These are phyloP conservation scores for Galleria mellonella DNA, from an alignment of 1,140 invertebrate species.

Conservation along the genomic window DNA sequence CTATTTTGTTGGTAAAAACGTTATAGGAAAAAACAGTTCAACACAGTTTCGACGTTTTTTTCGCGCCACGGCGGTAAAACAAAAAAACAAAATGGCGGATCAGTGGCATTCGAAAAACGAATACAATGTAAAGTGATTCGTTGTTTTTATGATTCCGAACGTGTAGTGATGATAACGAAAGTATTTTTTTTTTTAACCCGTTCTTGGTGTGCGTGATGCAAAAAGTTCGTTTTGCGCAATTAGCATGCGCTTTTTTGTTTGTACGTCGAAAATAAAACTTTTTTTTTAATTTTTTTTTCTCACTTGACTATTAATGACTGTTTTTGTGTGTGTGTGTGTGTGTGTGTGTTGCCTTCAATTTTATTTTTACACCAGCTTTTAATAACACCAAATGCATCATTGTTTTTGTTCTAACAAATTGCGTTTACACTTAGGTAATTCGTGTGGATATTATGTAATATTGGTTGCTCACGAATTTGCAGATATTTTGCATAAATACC, in stretches of 20 bases:
- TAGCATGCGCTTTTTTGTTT: slow-evolving; percentile 6
- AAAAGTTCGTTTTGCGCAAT: slow-evolving; percentile 16
- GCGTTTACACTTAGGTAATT: too few relatives aligned
- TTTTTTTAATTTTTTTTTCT: too few relatives aligned
- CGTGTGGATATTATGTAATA: too few relatives aligned
- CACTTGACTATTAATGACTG: too few relatives aligned
- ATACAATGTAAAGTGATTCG: slow-evolving; percentile 22
- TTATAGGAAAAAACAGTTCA: background rate
- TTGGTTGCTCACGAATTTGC: too few relatives aligned
- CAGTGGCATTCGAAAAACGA: slow-evolving; percentile 16
- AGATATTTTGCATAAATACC: too few relatives aligned
- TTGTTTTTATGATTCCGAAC: slow-evolving; percentile 28
- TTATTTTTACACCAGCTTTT: too few relatives aligned
- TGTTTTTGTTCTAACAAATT: too few relatives aligned
- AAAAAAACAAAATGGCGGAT: slow-evolving; percentile 41
- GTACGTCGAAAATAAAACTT: too few relatives aligned
- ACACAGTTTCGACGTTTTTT: slow-evolving; percentile 24
- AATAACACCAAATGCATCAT: too few relatives aligned
- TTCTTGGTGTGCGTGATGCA: slow-evolving; percentile 1
- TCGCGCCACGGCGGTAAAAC: slow-evolving; percentile 22
- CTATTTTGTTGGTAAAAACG: slow-evolving; percentile 4
- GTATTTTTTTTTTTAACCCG: slow-evolving; percentile 31
- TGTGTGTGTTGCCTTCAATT: too few relatives aligned
- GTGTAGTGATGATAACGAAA: slow-evolving; percentile 35
- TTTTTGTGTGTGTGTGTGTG: too few relatives aligned